Evolutionary conservation across 2,888 invertebrate species (phyloP).

Genomic region (Drosophila villosipedis): DNA sequence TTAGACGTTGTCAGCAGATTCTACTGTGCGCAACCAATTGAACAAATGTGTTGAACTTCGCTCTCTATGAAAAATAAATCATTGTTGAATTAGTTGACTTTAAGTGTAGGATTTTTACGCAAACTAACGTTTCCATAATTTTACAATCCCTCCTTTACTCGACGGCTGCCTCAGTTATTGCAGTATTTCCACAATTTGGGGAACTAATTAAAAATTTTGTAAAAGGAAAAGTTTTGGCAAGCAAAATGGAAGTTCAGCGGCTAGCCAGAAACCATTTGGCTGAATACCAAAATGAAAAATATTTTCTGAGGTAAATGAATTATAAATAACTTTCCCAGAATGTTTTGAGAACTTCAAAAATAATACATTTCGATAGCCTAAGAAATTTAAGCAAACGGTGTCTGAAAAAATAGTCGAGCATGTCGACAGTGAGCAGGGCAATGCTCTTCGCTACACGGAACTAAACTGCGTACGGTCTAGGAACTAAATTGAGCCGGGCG

Average conservation of each 20-base stretch:
- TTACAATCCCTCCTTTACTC: background rate
- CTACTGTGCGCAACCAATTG: too few relatives aligned
- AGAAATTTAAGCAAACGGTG: background rate
- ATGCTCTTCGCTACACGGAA: too few relatives aligned
- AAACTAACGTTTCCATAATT: background rate
- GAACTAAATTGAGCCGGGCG: background rate
- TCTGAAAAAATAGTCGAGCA: too few relatives aligned
- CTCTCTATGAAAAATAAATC: background rate
- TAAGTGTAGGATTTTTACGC: too few relatives aligned
- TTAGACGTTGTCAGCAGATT: too few relatives aligned
- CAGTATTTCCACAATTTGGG: background rate
- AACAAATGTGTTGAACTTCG: too few relatives aligned
- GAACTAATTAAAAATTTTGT: constrained; percentile 61
- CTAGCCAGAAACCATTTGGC: background rate
- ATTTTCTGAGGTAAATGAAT: constrained; percentile 5
- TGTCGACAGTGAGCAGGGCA: too few relatives aligned
- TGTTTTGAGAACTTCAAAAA: background rate
- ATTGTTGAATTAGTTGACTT: background rate
- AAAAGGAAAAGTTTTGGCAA: constrained; percentile 23
- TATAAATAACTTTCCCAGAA: constrained; percentile 9
- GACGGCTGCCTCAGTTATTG: background rate
- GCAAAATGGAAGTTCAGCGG: constrained; percentile 25
- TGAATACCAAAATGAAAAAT: background rate
- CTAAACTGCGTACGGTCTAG: background rate
- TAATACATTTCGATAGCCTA: background rate